Evolutionary conservation across 2,797 vertebrate species (phyloP), one percentile per base, ranked within the genome.

Genomic region (Pterois miles): DNA sequence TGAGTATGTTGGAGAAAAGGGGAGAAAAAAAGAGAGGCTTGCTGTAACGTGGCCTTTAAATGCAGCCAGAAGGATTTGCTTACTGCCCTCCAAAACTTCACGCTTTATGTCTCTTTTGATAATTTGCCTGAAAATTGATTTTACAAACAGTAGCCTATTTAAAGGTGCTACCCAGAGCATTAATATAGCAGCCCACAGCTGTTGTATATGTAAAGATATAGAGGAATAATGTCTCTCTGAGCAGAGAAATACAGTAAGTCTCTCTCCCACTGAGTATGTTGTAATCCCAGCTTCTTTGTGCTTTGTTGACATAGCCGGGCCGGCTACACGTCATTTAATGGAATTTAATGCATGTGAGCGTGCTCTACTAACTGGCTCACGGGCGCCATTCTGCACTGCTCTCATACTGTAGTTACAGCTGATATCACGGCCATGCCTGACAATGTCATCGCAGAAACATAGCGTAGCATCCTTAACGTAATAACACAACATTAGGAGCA

Each of bases 21-120:
- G n/a, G n/a, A n/a, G n/a, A n/a, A n/a, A 57, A 8, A 78, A 65
- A 58, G 20, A 85, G 70, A 72, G 74, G 52, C 58, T 73, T 68
- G 63, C 66, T 87, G 78, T 89, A 88, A 90, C 71, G 84, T 89
- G 85, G 75, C 65, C 81, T 68, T 80, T 70, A 43, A 82, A 52
- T 50, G 64, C 52, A 76, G 60, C 69, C 48, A 69, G 64, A 76
- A 60, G 12, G 27, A 27, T 52, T 48, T 3, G 7, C 63, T 69
- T 63, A 22, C 25, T 71, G 60, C 65, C 68, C 27, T 83, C 66
- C 54, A 83, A 83, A 86, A 81, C 74, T 86, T 73, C 73, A 38
- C 75, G 25, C 72, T 90, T 73, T 86, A 90, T 80, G 74, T 76
- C 56, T 60, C 25, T 66, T 80, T 78, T 34, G 33, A 65, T 84